A percentile compares a stretch with the other conserved stretches of the same genome.
These are phyloP conservation scores for Daubentonia madagascariensis DNA, from an alignment of 2,113 vertebrate genomes.

Conservation along the genomic window DNA sequence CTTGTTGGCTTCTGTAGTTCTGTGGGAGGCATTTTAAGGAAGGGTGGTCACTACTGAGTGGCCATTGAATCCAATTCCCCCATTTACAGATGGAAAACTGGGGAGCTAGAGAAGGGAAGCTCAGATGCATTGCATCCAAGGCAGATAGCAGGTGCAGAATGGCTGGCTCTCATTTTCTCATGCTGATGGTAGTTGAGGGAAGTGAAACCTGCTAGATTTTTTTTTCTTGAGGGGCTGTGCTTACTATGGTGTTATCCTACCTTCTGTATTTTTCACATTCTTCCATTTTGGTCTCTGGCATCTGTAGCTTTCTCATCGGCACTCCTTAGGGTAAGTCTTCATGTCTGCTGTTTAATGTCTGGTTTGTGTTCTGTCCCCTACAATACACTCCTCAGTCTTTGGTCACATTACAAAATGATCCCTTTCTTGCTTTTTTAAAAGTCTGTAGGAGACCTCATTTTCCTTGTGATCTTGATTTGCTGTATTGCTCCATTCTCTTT, in stretches of 20 bases:
- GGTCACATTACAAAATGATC: neutral
- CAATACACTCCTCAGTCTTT: neutral
- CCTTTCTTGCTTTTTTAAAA: neutral
- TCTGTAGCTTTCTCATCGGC: neutral
- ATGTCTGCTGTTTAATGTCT: neutral
- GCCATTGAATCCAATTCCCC: neutral
- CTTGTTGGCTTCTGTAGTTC: neutral
- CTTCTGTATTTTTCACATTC: neutral
- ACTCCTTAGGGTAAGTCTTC: neutral
- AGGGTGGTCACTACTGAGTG: neutral
- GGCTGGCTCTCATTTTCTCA: neutral
- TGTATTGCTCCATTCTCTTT: neutral
- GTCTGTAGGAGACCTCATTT: neutral
- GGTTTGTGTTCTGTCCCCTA: neutral
- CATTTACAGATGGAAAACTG: neutral
- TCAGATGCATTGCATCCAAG: neutral
- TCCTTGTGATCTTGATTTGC: slow-evolving; percentile 1
- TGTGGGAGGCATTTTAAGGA: neutral
- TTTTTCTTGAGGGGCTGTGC: neutral
- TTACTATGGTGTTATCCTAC: neutral
- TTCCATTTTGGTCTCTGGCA: neutral
- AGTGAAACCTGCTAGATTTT: neutral
- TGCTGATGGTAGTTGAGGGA: neutral
- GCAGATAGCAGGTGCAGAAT: neutral
- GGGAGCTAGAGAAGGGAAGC: neutral